Base-by-base conservation (phyloP, 1,140 invertebrate species). In the Aporrectodea caliginosa region DNA sequence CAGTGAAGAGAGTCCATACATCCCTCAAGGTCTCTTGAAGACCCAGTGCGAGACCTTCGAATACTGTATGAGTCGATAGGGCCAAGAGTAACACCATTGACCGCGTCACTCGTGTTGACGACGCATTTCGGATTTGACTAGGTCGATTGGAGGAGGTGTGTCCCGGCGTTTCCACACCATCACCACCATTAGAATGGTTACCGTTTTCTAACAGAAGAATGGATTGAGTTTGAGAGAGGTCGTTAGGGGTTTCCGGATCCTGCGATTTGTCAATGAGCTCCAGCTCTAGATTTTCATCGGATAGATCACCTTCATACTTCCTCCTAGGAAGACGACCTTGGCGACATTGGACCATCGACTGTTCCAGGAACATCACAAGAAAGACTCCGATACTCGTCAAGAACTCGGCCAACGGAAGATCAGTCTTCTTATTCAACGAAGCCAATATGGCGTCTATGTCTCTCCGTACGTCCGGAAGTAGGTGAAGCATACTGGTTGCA, bases 11-110 rank as follows among this genome's bases (percentile, higher is more conserved):
- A 68, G 88, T 91, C 92, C 93, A 94, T 2, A 95, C 92, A 69
- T 92, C 90, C 0, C 88, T 87, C 16, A 90, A 84, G 16, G 90
- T 82, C 0, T 87, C 88, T 83, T 93, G 92, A 1, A 94, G 85
- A 1, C 93, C 93, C 6, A 94, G 92, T 0, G 93, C 93, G 22
- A 94, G 85, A 0, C 95, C 95, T 90, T 96, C 95, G 84, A 96
- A 95, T 0, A 95, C 87, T 83, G 95, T 93, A 85, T 96, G 95
- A 69, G 96, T 91, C 2, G 94, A 95, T 22, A 96, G 89, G 1
- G 95, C 94, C 29, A 95, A 86, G 0, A 96, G 93, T 71, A 95
- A 92, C 2, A 86, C 85, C 14, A 85, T 78, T 30, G 70, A 95
- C 88, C 27, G 94, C 85, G 31, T 93, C 92, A 78, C 93, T 88